Base-by-base conservation (phyloP, 2,888 invertebrate species). In the Diplolepis rosae region DNA sequence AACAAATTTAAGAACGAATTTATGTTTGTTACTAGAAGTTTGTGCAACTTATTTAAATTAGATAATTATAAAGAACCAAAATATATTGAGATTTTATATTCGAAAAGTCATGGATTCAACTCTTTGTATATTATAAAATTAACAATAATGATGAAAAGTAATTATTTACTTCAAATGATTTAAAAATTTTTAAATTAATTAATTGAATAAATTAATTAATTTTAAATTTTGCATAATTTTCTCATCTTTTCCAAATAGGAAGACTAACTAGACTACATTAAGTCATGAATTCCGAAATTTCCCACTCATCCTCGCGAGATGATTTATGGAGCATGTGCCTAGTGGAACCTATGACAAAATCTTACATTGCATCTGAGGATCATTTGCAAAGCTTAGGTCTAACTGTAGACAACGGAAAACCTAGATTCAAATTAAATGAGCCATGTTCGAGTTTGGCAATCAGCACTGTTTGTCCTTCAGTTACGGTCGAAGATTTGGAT, bases 311-410 rank as follows among this genome's bases (percentile, higher is more conserved):
- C 18, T 1, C 18, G 6, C 45, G 7, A 45, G 30, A 32, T 7
- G 30, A 30, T 18, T 6, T n/a, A 4, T 61, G 39, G 61, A 61
- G 13, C 24, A 61, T 35, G 24, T 24, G 22, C n/a, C 35, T 7
- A 6, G 32, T 13, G 9, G 39, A 39, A 11, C n/a, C 18, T 7
- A 5, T 1, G 0, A 24, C 13, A 24, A 32, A 39, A 35, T 61
- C 61, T 2, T 61, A 61, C 24, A 61, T 61, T 61, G 61, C 35
- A 61, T 39, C 39, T 3, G 61, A 82, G 65, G 75, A 51, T 65
- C 78, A 79, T 66, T 72, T 84, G 11, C 79, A 83, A 24, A 84
- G 80, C 66, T 77, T 84, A 39, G 83, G 82, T 4, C 75, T 84
- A 30, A 72, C 69, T 3, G 54, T 80, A n/a, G 75, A 78, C 24